These are phyloP conservation scores for Halyomorpha halys DNA, from an alignment of 1,140 invertebrate genomes.

Conservation along the genomic window DNA sequence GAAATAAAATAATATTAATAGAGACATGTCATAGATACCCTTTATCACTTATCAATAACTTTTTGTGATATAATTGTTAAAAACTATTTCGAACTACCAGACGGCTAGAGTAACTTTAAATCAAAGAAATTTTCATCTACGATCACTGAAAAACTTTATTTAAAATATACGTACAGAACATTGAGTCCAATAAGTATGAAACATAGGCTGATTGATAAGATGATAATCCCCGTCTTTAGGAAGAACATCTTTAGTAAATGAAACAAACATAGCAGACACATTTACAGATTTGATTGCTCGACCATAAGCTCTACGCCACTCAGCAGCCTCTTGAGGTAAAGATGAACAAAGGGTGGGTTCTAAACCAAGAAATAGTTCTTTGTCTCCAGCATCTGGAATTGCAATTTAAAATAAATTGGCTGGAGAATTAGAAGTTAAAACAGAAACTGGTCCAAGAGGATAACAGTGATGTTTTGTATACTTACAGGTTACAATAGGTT, in stretches of 20 bases:
- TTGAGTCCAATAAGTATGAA: slow-evolving; percentile 92
- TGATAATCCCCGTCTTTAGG: slow-evolving; percentile 60
- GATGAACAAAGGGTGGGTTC: slow-evolving; percentile 63
- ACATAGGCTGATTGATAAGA: slow-evolving; percentile 73
- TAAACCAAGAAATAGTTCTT: slow-evolving; percentile 71
- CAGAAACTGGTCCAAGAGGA: slow-evolving; percentile 24
- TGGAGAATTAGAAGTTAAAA: slow-evolving; percentile 20
- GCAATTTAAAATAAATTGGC: slow-evolving; percentile 31
- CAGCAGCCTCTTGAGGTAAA: slow-evolving; percentile 72
- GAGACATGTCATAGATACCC: too few species aligned
- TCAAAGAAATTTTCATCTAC: too few species aligned
- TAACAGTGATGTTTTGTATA: slow-evolving; percentile 27
- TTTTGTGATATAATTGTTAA: too few species aligned
- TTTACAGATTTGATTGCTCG: slow-evolving; percentile 70
- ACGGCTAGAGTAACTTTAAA: too few species aligned
- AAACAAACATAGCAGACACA: slow-evolving; percentile 72
- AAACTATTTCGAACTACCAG: too few species aligned
- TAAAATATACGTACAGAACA: slow-evolving; percentile 58
- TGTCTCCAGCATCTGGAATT: slow-evolving; percentile 72
- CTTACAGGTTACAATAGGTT: slow-evolving; percentile 48
- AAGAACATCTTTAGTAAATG: slow-evolving; percentile 60
- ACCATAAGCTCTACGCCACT: slow-evolving; percentile 80
- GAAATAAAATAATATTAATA: too few species aligned
- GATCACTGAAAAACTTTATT: background rate
- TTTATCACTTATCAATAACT: too few species aligned